These are phyloP conservation scores for Lota lota DNA, from an alignment of 2,113 vertebrate species.

Conservation along the genomic window DNA sequence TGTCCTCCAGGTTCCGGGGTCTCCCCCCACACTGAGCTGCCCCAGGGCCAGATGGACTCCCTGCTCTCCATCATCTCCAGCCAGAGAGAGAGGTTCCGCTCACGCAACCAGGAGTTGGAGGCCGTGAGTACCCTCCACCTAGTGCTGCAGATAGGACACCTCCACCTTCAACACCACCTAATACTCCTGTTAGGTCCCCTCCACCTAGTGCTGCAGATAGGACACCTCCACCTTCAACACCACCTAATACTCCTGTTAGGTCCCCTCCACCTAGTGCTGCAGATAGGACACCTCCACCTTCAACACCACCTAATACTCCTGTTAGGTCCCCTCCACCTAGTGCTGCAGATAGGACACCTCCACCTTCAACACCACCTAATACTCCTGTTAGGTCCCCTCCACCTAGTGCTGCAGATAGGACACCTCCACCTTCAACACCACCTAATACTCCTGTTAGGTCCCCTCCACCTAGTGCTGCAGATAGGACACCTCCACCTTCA, in stretches of 20 bases:
- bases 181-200: no score
- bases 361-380: no score
- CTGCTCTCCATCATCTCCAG: slow-evolving; percentile 97
- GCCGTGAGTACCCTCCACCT: slow-evolving; percentile 69
- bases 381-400: no score
- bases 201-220: slow-evolving; percentile 1
- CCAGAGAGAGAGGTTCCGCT: slow-evolving; percentile 92
- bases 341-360: no score
- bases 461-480: no score
- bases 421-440: no score
- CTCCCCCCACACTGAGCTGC: slow-evolving; percentile 68
- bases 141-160: neutral
- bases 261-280: neutral
- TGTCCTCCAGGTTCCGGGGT: slow-evolving; percentile 43
- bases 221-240: neutral
- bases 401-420: no score
- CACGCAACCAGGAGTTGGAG: slow-evolving; percentile 94
- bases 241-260: neutral
- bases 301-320: no score
- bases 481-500: no score
- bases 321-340: no score
- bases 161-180: neutral
- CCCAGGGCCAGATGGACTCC: slow-evolving; percentile 90
- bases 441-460: no score
- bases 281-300: no score